These are phyloP conservation scores for Parnassius smintheus DNA, from an alignment of 2,888 invertebrate genomes.

Conservation along the genomic window DNA sequence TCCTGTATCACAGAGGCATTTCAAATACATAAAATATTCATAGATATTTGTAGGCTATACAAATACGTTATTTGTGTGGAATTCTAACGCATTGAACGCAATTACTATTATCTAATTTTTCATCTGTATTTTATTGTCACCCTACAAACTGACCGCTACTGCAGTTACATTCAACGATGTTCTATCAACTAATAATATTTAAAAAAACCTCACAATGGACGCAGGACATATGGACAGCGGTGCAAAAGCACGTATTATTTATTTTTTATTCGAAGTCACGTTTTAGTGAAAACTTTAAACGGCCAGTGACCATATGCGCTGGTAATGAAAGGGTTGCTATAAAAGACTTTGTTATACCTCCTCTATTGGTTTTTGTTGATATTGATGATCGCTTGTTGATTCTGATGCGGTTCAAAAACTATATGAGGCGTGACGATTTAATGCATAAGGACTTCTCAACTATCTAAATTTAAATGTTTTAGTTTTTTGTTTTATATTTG, in stretches of 20 bases:
- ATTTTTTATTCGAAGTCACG: constrained; percentile 43
- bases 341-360: constrained; percentile 44
- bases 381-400: constrained; percentile 32
- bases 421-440: constrained; percentile 23
- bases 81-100: too few relatives aligned
- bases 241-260: constrained; percentile 40
- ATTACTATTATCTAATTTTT: too few relatives aligned
- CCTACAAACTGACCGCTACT: constrained; percentile 48
- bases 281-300: constrained; percentile 39
- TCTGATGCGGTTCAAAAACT: constrained; percentile 17
- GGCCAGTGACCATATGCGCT: constrained; percentile 51
- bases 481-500: too few relatives aligned
- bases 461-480: too few relatives aligned
- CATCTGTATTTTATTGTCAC: constrained; percentile 33
- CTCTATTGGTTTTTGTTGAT: constrained; percentile 52
- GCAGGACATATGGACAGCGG: constrained; percentile 53
- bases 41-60: too few relatives aligned
- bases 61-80: too few relatives aligned
- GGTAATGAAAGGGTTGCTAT: constrained; percentile 25
- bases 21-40: too few relatives aligned
- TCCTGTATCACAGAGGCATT: too few relatives aligned
- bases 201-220: constrained; percentile 40
- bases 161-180: constrained; percentile 42
- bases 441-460: background rate
- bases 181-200: constrained; percentile 54